A percentile compares a stretch with the other conserved stretches of the same genome.
Conservation (phyloP, 2,888 invertebrate genomes). For the Scotopteryx bipunctaria region DNA sequence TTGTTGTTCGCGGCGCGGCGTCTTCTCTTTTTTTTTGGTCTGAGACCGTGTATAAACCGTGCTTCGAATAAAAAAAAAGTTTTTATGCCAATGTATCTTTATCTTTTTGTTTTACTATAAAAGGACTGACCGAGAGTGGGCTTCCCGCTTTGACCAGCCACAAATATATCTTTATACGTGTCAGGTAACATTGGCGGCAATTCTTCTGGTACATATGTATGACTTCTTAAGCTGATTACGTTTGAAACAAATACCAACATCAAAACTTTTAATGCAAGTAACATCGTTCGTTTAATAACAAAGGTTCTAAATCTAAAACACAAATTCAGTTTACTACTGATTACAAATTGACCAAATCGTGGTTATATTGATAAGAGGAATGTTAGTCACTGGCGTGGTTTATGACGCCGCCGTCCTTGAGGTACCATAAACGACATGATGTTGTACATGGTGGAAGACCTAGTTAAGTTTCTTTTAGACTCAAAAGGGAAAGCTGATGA, state of each 20-base stretch:
- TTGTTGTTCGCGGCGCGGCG: too few species aligned
- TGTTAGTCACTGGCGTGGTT: conserved; percentile 19
- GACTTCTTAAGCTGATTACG: neutral
- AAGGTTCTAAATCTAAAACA: conserved; percentile 10
- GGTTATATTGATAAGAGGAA: conserved; percentile 27
- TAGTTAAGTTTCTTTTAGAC: neutral
- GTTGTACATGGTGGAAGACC: conserved; percentile 10
- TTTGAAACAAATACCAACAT: neutral
- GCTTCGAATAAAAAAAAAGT: too few species aligned
- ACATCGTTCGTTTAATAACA: neutral
- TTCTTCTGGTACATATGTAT: neutral
- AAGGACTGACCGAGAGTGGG: conserved; percentile 48
- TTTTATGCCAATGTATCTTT: too few species aligned
- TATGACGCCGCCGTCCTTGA: conserved; percentile 22
- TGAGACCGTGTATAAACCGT: too few species aligned
- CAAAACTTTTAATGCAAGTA: conserved; percentile 1
- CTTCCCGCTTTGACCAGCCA: conserved; percentile 38
- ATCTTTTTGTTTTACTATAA: too few species aligned
- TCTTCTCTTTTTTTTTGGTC: too few species aligned
- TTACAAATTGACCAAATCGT: conserved; percentile 25
- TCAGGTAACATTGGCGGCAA: conserved; percentile 26
- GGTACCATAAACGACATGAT: conserved; percentile 6
- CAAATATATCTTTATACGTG: conserved; percentile 49
- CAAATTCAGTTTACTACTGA: conserved; percentile 16
- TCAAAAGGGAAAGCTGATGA: too few species aligned